These are phyloP conservation scores for Leptopilina drosophilae DNA, from an alignment of 2,888 invertebrate genomes.

Conservation along the genomic window DNA sequence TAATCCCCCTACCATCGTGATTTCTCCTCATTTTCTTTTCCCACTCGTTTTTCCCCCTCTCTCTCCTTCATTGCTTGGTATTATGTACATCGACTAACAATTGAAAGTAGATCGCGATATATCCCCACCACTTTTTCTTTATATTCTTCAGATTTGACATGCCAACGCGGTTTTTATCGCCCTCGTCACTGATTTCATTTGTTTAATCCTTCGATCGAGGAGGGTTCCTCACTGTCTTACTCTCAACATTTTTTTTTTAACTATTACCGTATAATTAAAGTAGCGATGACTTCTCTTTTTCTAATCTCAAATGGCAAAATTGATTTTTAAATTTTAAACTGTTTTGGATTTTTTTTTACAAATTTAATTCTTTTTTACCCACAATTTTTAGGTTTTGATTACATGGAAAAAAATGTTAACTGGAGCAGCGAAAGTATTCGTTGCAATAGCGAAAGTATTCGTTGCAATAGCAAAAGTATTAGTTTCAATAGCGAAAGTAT, in stretches of 20 bases:
- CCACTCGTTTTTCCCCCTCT: not conserved
- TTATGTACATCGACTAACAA: not conserved
- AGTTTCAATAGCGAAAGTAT: no score
- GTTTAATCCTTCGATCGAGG: conserved; percentile 28
- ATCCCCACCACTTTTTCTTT: conserved; percentile 1
- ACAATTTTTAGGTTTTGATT: no score
- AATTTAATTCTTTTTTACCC: no score
- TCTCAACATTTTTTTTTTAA: not conserved
- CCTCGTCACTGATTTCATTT: conserved; percentile 27
- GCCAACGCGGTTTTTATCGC: conserved; percentile 17
- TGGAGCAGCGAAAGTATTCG: no score
- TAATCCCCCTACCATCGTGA: not conserved
- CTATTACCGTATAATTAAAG: not conserved
- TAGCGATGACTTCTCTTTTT: not conserved
- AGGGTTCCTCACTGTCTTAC: conserved; percentile 5
- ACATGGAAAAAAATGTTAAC: no score
- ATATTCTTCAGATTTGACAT: conserved; percentile 18
- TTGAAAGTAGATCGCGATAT: conserved; percentile 35
- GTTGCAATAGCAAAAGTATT: no score
- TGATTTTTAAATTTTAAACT: no score
- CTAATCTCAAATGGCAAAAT: no score
- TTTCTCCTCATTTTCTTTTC: conserved; percentile 27
- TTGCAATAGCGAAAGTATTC: no score
- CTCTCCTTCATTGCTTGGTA: no score
- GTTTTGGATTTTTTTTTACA: no score